Base-by-base conservation (phyloP, 2,888 invertebrate species). In the Drosophila paucipuncta region DNA sequence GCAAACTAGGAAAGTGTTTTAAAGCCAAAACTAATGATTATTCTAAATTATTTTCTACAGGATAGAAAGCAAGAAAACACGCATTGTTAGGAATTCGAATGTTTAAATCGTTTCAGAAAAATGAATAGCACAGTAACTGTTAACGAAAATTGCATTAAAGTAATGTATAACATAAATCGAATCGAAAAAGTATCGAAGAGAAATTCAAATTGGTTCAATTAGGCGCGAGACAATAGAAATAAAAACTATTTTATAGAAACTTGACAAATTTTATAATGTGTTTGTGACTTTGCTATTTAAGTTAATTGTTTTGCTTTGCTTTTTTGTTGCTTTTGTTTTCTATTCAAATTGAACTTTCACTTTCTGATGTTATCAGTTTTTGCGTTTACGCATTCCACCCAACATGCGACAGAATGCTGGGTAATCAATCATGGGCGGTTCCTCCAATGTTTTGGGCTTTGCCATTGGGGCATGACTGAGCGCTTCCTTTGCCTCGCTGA, bases 391-490 rank as follows among this genome's bases (percentile, higher is more conserved):
- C 73, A 95, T 92, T 10, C 95, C 95, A 59, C 95, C 94, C 4
- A 96, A 93, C 83, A 94, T 94, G 76, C 94, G 94, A 91, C 95
- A 95, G 86, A 95, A 95, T 41, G 94, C 94, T 22, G 94, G 93
- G 87, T 96, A 95, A 89, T 96, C 95, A 73, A 96, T 95, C 94
- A 95, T 95, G 3, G 95, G 94, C 11, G 93, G 91, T 55, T 93
- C 93, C 70, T 93, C 92, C 54, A 93, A 82, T 2, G 92, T 89
- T 66, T 94, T 94, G 49, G 94, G 94, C 67, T 94, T 94, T n/a
- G 94, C 93, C 63, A 94, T 92, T 0, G 95, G 95, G 0, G 96
- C 96, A 84, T 95, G 95, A 76, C 95, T 95, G 18, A 96, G 91
- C 0, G 95, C 95, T 79, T 95, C 94, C 74, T 94, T 94, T 0